Conservation (phyloP, 2,888 invertebrate species). For the Nymphalis polychloros region DNA sequence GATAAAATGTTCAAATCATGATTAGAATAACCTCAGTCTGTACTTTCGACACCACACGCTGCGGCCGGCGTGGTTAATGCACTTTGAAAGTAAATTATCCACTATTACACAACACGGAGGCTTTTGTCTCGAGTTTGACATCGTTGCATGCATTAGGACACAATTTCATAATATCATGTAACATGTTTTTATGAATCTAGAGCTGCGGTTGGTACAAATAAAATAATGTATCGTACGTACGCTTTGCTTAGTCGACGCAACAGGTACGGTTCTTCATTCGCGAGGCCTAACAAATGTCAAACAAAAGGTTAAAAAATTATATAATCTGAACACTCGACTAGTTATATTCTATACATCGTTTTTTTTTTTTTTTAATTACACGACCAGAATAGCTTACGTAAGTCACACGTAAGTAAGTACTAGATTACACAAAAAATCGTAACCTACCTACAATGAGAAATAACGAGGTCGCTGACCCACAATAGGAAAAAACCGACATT, state of each 20-base stretch:
- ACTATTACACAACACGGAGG: slow-evolving; percentile 37
- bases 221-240: slow-evolving; percentile 7
- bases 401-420: slow-evolving; percentile 52
- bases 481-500: slow-evolving; percentile 55
- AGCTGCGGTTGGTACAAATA: slow-evolving; percentile 5
- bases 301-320: slow-evolving; percentile 71
- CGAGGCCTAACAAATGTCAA: slow-evolving; percentile 70
- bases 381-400: slow-evolving; percentile 58
- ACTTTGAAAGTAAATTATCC: slow-evolving; percentile 41
- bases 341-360: slow-evolving; percentile 51
- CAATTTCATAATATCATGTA: slow-evolving; percentile 39
- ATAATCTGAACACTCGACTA: slow-evolving; percentile 53
- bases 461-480: slow-evolving; percentile 71
- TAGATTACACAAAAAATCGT: slow-evolving; percentile 57
- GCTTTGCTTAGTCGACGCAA: slow-evolving; percentile 37
- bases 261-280: slow-evolving; percentile 42
- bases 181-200: slow-evolving; percentile 23
- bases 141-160: slow-evolving; percentile 39
- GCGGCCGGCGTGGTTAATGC: slow-evolving; percentile 37
- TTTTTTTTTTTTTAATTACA: slow-evolving; percentile 59
- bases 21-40: slow-evolving; percentile 30
- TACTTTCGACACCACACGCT: slow-evolving; percentile 34
- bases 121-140: slow-evolving; percentile 40
- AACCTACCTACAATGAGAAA: slow-evolving; percentile 53
- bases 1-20: slow-evolving; percentile 24